Evolutionary conservation across 2,113 vertebrate genomes (phyloP).

Genomic region (Tricholaema leucomelas): DNA sequence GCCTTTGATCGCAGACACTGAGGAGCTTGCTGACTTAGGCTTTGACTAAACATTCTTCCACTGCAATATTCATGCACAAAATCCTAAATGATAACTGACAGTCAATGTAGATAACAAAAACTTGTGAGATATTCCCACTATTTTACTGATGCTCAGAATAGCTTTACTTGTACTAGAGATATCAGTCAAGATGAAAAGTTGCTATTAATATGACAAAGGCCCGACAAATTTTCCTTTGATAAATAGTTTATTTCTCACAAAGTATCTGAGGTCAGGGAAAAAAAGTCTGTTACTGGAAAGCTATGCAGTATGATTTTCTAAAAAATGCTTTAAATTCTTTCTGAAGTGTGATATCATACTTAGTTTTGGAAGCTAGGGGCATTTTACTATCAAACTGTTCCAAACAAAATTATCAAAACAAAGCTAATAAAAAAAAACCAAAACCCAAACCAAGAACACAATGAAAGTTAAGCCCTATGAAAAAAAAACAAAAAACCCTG

Average conservation of each 20-base stretch:
- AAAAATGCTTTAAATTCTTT: not conserved
- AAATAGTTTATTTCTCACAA: constrained; percentile 43
- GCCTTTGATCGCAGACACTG: constrained; percentile 74
- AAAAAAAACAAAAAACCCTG: constrained; percentile 60
- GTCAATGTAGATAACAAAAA: constrained; percentile 67
- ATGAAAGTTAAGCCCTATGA: constrained; percentile 59
- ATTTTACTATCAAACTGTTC: constrained; percentile 48
- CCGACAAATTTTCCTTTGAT: not conserved
- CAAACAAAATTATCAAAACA: constrained; percentile 63
- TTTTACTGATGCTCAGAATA: constrained; percentile 10
- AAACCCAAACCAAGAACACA: not conserved
- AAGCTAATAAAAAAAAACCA: constrained; percentile 9
- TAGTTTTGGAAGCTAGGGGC: constrained; percentile 37
- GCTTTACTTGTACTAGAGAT: not conserved
- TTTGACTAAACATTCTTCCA: constrained; percentile 71
- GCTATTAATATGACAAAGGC: constrained; percentile 16
- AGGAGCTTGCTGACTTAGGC: constrained; percentile 63
- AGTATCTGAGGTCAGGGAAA: constrained; percentile 5
- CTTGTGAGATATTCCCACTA: constrained; percentile 5
- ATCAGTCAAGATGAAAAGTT: constrained; percentile 11
- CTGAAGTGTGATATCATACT: not conserved
- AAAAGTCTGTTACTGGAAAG: not conserved
- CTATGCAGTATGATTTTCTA: not conserved
- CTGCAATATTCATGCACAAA: constrained; percentile 64
- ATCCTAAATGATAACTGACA: constrained; percentile 71